These are phyloP conservation scores for Phasia obesa DNA, from an alignment of 2,888 invertebrate species.

Conservation along the genomic window DNA sequence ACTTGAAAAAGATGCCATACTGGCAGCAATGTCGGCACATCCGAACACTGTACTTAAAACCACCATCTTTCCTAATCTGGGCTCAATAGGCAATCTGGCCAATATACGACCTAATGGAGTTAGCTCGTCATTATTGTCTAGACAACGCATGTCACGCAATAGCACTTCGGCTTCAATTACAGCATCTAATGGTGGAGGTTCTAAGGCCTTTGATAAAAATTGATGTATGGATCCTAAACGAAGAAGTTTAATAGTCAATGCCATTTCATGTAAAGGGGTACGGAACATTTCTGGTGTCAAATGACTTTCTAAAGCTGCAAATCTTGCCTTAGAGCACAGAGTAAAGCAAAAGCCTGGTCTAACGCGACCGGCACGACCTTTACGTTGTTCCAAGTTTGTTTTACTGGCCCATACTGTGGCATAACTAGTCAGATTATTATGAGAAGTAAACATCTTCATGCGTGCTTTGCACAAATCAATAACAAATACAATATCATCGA, in stretches of 20 bases:
- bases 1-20: slow-evolving; percentile 97
- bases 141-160: slow-evolving; percentile 93
- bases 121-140: slow-evolving; percentile 93
- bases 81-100: slow-evolving; percentile 97
- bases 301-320: slow-evolving; percentile 90
- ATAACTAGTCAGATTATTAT: slow-evolving; percentile 99
- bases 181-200: slow-evolving; percentile 98
- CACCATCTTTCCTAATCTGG: slow-evolving; percentile 98
- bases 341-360: slow-evolving; percentile 97
- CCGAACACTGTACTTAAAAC: slow-evolving; percentile 95
- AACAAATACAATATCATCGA: slow-evolving; percentile 98
- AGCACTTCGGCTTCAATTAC: slow-evolving; percentile 98
- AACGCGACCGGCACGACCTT: slow-evolving; percentile 97
- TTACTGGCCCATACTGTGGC: slow-evolving; percentile 98
- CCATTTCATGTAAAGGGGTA: slow-evolving; percentile 97
- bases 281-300: slow-evolving; percentile 98
- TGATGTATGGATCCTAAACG: slow-evolving; percentile 95
- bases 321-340: slow-evolving; percentile 91
- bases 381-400: slow-evolving; percentile 94
- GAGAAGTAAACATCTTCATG: slow-evolving; percentile 98
- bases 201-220: slow-evolving; percentile 97
- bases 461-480: slow-evolving; percentile 98
- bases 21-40: slow-evolving; percentile 94
- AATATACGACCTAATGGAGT: slow-evolving; percentile 96
- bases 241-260: slow-evolving; percentile 93